Conservation (phyloP, 2,797 vertebrate species). For the Xiphophorus birchmanni region DNA sequence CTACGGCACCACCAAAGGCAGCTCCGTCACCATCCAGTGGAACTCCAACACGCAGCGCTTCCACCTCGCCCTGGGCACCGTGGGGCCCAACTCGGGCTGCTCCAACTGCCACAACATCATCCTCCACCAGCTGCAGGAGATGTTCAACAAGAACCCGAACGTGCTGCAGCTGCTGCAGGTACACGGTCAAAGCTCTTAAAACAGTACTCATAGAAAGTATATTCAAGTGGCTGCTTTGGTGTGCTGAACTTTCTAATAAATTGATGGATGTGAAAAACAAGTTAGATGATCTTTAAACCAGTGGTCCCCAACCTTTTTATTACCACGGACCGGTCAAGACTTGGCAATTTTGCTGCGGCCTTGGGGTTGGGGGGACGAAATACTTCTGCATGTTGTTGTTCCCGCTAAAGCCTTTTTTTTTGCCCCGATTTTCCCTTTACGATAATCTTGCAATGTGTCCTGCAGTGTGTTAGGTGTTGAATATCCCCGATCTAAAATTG, state of each 20-base stretch:
- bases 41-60: conserved; percentile 93
- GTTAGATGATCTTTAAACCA: background rate
- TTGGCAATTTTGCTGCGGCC: no score
- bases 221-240: background rate
- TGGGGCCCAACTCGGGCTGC: conserved; percentile 98
- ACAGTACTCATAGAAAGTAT: background rate
- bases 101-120: conserved; percentile 99
- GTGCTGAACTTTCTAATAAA: background rate
- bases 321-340: no score
- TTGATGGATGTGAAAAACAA: background rate
- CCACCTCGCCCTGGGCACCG: conserved; percentile 95
- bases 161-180: conserved; percentile 98
- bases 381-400: no score
- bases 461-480: no score
- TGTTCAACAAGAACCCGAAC: conserved; percentile 98
- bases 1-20: conserved; percentile 96
- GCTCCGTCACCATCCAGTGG: conserved; percentile 99
- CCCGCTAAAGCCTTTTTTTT: no score
- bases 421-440: no score
- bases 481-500: no score
- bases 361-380: no score
- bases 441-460: no score
- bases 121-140: conserved; percentile 98
- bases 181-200: background rate
- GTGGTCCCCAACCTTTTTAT: no score